Base-by-base conservation (phyloP, 1,140 invertebrate genomes). In the Rhysida immarginata region DNA sequence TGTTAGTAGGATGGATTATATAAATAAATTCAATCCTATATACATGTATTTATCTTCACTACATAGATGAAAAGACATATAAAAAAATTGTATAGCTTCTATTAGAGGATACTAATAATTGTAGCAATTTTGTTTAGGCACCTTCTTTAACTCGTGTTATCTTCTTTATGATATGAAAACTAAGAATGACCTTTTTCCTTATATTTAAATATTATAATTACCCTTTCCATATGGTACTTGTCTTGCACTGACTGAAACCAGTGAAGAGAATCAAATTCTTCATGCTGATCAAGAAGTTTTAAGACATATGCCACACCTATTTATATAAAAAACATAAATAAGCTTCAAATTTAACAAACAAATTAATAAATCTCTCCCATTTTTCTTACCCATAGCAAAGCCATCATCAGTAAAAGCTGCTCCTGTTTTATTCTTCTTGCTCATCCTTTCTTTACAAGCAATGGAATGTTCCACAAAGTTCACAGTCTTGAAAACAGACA, bases 341-440 rank as follows among this genome's bases (percentile, higher is more conserved):
- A 50, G 26, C 24, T 42, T 29, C 53, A 54, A 50, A 35, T 14
- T 24, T 49, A 21, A 23, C 8, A 24, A 50, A 11, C 20, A 8
- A 50, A 50, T 8, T 13, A 50, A 24, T 16, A 2, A 24, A 50
- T 50, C 13, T 24, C 26, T 52, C 16, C 24, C 26, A 52, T 52
- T 21, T 29, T 62, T 56, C 63, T 71, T 68, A 81, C 94, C 95
- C 79, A 99, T 90, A 24, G 92, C 86, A 75, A 99, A 98, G 29
- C 96, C 96, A 74, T 99, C 96, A 72, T 99, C 94, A 3, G 90
- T 94, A 70, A 99, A 98, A 2, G 87, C 80, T 55, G 87, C 85
- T 24, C 84, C 86, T 16, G 78, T 70, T 67, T 85, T 84, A 63
- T 90, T 89, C 64, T 90, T 92, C 46, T 82, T 82, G 61, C 75